Conservation (phyloP, 2,113 vertebrate species). For the Hemibagrus wyckioides region DNA sequence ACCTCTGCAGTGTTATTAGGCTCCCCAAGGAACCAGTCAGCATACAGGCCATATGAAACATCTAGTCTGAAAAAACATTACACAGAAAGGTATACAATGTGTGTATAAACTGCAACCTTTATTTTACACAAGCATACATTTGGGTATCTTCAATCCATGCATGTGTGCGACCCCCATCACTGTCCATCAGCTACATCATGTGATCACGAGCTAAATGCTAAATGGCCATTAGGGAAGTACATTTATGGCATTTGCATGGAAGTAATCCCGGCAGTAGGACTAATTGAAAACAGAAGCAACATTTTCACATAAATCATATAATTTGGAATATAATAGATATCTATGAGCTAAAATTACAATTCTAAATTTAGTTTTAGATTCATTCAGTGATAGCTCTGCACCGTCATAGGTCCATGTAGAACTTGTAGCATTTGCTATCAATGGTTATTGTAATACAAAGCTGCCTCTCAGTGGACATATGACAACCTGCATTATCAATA, state of each 20-base stretch:
- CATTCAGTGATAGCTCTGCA: slow-evolving; percentile 58
- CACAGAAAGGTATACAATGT: background rate
- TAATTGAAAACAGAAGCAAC: slow-evolving; percentile 28
- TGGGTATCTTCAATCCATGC: slow-evolving; percentile 63
- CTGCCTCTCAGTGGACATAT: slow-evolving; percentile 42
- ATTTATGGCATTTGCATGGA: too few relatives aligned
- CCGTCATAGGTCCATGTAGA: slow-evolving; percentile 52
- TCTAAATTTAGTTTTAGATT: background rate
- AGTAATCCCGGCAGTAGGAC: slow-evolving; percentile 63
- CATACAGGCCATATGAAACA: slow-evolving; percentile 67
- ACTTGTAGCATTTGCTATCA: slow-evolving; percentile 58
- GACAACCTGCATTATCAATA: background rate
- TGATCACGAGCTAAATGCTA: slow-evolving; percentile 61
- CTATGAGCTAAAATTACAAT: background rate
- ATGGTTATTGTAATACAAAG: slow-evolving; percentile 49
- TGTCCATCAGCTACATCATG: slow-evolving; percentile 56
- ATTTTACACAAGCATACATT: slow-evolving; percentile 51
- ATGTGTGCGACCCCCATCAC: slow-evolving; percentile 32
- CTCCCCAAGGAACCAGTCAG: slow-evolving; percentile 61
- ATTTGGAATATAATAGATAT: too few relatives aligned
- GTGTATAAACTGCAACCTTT: background rate
- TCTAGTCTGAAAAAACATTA: slow-evolving; percentile 53
- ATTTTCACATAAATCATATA: background rate
- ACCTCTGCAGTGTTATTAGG: slow-evolving; percentile 53
- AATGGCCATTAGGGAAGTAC: slow-evolving; percentile 56